phyloP scores from a whole-genome alignment of 2,888 invertebrate species.

The Tolmerus cingulatus region DNA sequence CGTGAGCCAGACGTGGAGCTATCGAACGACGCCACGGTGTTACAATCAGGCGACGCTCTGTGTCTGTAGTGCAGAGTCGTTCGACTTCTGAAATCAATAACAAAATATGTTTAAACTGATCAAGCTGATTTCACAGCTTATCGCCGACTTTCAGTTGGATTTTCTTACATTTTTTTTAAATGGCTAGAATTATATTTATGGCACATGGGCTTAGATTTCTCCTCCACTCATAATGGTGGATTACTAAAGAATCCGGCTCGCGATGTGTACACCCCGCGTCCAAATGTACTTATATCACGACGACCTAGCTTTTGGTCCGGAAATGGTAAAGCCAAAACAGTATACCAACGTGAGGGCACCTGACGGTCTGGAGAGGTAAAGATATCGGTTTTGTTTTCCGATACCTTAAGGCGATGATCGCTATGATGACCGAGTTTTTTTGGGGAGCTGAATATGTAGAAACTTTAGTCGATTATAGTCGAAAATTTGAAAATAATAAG shows the following conservation, averaged over 20 bases:
- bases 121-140: not conserved
- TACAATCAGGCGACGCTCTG: conserved; percentile 88
- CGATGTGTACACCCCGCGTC: conserved; percentile 69
- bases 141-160: not conserved
- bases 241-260: conserved; percentile 92
- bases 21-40: conserved; percentile 89
- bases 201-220: conserved; percentile 51
- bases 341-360: conserved; percentile 83
- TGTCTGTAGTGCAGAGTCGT: conserved; percentile 88
- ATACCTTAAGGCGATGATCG: conserved; percentile 6
- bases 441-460: conserved; percentile 30
- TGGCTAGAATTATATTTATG: conserved; percentile 51
- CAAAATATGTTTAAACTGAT: not conserved
- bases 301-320: conserved; percentile 92
- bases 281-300: conserved; percentile 73
- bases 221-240: conserved; percentile 55
- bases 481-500: not conserved
- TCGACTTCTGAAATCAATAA: conserved; percentile 68
- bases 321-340: conserved; percentile 88
- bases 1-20: conserved; percentile 87
- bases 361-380: conserved; percentile 32
- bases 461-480: conserved; percentile 14
- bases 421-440: conserved; percentile 26
- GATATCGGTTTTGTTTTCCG: conserved; percentile 19
- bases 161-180: conserved; percentile 53